Conservation (phyloP, 2,888 invertebrate genomes). For the Volucella inflata region DNA sequence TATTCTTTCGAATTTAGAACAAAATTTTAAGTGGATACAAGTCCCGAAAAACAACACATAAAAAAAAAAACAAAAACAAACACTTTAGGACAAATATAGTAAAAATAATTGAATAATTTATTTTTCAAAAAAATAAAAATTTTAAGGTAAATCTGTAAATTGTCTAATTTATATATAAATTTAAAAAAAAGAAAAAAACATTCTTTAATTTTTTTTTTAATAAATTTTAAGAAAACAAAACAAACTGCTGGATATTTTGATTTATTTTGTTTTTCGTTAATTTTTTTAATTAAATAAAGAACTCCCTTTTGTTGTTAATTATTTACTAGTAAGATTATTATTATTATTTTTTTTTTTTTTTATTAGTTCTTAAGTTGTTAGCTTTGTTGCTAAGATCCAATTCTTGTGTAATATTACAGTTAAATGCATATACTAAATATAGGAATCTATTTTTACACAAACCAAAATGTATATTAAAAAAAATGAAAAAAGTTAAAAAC, state of each 20-base stretch:
- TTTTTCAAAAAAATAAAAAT: constrained; percentile 61
- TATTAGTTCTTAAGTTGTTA: constrained; percentile 48
- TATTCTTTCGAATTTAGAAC: constrained; percentile 67
- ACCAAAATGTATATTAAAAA: constrained; percentile 43
- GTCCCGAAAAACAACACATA: constrained; percentile 29
- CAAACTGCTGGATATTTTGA: constrained; percentile 47
- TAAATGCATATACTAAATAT: constrained; percentile 51
- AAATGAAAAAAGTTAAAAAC: constrained; percentile 29
- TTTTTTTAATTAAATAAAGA: constrained; percentile 13
- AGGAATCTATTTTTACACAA: constrained; percentile 26
- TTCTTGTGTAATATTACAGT: constrained; percentile 72
- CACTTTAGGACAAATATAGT: constrained; percentile 73
- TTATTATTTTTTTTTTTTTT: constrained; percentile 38
- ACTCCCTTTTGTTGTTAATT: constrained; percentile 65
- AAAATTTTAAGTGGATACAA: constrained; percentile 58
- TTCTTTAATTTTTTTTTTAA: constrained; percentile 52
- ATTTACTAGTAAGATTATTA: constrained; percentile 43
- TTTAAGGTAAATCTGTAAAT: constrained; percentile 49
- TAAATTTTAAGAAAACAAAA: constrained; percentile 43
- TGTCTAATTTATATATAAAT: constrained; percentile 68
- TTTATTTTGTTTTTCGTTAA: constrained; percentile 8
- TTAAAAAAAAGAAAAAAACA: constrained; percentile 34
- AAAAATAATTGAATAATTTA: constrained; percentile 72
- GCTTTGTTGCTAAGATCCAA: constrained; percentile 68
- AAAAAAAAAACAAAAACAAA: constrained; percentile 34